A percentile compares a stretch with the other conserved stretches of the same genome.
Evolutionary conservation across 2,113 vertebrate species (phyloP).

Genomic region (Petaurus breviceps): DNA sequence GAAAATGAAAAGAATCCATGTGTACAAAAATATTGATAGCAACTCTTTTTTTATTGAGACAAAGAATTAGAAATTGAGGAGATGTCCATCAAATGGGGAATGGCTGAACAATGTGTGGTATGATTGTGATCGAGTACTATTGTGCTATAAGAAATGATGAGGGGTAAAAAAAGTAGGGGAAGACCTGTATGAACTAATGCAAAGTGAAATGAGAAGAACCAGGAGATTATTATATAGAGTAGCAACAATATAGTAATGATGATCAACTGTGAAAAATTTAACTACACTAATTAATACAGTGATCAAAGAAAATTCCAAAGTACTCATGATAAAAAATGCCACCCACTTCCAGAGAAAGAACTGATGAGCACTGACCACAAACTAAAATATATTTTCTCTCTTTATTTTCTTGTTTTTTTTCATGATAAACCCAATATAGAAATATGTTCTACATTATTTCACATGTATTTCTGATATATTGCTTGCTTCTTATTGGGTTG

Average conservation of each 20-base stretch:
- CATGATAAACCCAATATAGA: not conserved
- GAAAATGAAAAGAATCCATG: not conserved
- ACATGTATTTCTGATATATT: not conserved
- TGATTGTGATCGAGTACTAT: not conserved
- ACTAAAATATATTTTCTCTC: not conserved
- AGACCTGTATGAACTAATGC: too few species aligned
- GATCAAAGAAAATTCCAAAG: too few species aligned
- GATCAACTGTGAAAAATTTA: too few species aligned
- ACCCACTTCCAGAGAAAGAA: too few species aligned
- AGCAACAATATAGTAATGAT: too few species aligned
- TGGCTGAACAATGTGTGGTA: not conserved
- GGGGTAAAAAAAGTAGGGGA: not conserved
- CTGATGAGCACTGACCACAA: too few species aligned
- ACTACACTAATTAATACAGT: too few species aligned
- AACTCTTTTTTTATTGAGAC: not conserved
- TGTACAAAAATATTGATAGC: not conserved
- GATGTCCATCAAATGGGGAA: not conserved
- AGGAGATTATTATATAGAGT: too few species aligned
- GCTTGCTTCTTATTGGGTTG: not conserved
- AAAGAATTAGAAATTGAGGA: not conserved
- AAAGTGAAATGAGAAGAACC: too few species aligned
- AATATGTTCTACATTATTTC: not conserved
- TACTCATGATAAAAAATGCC: too few species aligned
- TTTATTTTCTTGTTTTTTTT: not conserved
- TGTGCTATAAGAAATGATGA: not conserved